Conservation (phyloP, 2,113 vertebrate genomes). For the Cyanistes caeruleus region DNA sequence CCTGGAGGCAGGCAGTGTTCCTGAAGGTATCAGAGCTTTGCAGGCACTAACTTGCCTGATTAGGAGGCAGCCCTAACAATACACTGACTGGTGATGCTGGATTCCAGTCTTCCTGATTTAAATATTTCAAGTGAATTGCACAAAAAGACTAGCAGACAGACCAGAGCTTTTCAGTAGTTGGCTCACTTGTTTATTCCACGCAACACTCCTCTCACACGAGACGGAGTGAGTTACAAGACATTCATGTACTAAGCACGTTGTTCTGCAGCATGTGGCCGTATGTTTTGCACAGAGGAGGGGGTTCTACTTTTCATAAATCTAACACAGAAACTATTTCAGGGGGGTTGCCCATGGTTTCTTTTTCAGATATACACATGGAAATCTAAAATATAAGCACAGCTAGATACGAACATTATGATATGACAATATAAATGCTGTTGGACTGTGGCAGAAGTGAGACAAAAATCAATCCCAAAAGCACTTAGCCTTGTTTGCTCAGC, state of each 20-base stretch:
- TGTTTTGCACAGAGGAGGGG: neutral
- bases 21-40: neutral
- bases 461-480: neutral
- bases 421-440: neutral
- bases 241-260: neutral
- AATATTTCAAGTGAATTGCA: neutral
- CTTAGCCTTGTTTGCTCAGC: slow-evolving; percentile 4
- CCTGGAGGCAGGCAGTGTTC: neutral
- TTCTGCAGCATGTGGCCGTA: neutral
- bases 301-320: neutral
- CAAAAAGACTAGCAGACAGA: neutral
- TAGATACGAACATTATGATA: neutral
- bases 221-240: neutral
- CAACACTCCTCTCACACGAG: neutral
- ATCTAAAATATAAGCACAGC: neutral
- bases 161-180: neutral
- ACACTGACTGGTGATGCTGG: neutral
- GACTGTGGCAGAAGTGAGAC: neutral
- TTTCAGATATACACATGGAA: neutral
- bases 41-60: neutral
- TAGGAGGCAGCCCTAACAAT: neutral
- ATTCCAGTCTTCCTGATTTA: neutral
- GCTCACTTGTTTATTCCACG: neutral
- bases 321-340: neutral
- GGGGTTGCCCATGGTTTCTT: neutral